Percentiles rank a stretch among this genome's conserved stretches.
phyloP scores from a whole-genome alignment of 2,113 vertebrate genomes.

The Psettodes erumei region DNA sequence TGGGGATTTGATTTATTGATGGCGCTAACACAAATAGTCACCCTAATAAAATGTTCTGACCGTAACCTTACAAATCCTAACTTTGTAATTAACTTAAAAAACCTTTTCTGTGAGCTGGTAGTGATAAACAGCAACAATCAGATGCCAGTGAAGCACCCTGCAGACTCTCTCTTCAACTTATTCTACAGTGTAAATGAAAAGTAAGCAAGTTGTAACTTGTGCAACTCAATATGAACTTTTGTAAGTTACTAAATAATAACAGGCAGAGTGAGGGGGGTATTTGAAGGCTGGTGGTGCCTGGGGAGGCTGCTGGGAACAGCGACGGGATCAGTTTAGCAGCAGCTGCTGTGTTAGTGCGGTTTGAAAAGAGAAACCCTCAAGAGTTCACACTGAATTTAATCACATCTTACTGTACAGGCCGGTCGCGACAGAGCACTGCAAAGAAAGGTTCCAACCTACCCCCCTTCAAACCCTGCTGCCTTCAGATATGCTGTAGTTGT shows the following conservation, averaged over 20 bases:
- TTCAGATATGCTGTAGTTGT: no score
- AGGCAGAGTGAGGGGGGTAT: neutral
- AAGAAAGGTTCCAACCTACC: no score
- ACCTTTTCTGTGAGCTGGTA: neutral
- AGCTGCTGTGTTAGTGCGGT: neutral
- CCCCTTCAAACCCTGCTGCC: no score
- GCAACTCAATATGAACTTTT: neutral
- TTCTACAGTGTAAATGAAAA: neutral
- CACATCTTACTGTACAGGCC: neutral
- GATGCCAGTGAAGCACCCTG: neutral
- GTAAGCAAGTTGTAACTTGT: neutral
- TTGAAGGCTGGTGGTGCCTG: neutral
- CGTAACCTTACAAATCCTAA: neutral
- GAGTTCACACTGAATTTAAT: neutral
- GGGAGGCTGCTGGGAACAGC: neutral
- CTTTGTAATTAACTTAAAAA: neutral
- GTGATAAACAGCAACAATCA: neutral
- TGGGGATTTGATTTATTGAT: no score
- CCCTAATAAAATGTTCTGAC: no score
- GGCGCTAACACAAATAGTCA: no score
- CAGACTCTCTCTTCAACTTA: neutral
- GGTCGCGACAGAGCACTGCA: neutral
- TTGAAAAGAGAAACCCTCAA: neutral
- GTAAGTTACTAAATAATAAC: slow-evolving; percentile 10
- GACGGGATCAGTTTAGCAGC: neutral